Evolutionary conservation across 2,113 vertebrate genomes (phyloP), one percentile per base, ranked within the genome.

Genomic region (Colistium nudipinnis): DNA sequence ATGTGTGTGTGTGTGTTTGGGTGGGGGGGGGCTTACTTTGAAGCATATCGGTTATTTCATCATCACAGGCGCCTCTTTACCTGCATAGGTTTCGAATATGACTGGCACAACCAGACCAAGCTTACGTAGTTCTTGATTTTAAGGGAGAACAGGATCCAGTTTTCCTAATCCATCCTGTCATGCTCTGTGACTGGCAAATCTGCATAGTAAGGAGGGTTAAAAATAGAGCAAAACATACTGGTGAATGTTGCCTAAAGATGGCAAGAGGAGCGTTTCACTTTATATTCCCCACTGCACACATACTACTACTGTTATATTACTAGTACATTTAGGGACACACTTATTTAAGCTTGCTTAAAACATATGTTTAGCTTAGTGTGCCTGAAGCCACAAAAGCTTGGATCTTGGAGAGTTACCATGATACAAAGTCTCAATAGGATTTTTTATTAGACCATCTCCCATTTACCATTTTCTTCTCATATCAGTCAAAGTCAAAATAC

Each of bases 121-220:
- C 16, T 57, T 16, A 14, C 49, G 19, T 35, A 59, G 30, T 38
- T 52, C 20, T 33, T 59, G n/a, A 80, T 61, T 69, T 78, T 22
- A 66, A 55, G 39, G 63, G 17, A 51, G n/a, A 47, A 14, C 52
- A 24, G 62, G 66, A 54, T 71, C 17, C 43, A 38, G 53, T 70
- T 74, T 70, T 65, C 13, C 22, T 68, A 53, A 56, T 43, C 45
- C 48, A 39, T 49, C n/a, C 60, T 49, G 66, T 56, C 62, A 70
- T 49, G 56, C 48, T 75, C 62, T 17, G 53, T 43, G 44, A 35
- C 30, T 68, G 30, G 33, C 38, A 70, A 52, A 80, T 68, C n/a
- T 59, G 60, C 1, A 54, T 36, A 39, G 28, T 38, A 38, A 81
- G 65, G 12, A 68, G 35, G n/a, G 43, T 74, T 82, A 72, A 74